A percentile compares a stretch with the other conserved stretches of the same genome.
These are phyloP conservation scores for Rallus limicola DNA, from an alignment of 2,113 vertebrate species.

Conservation along the genomic window DNA sequence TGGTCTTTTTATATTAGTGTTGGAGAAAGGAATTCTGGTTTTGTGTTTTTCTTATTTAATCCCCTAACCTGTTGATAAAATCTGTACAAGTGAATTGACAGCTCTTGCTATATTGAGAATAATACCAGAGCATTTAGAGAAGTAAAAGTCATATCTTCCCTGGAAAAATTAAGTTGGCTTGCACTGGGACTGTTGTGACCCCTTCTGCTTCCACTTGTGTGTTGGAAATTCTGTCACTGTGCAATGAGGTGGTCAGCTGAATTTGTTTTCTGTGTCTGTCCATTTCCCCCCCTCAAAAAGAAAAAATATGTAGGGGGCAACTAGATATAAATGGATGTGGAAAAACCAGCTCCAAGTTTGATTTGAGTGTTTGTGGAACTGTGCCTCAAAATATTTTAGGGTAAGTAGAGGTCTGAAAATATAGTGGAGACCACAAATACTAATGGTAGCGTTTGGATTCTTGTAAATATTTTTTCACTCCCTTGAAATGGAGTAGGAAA, in stretches of 20 bases:
- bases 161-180: background rate
- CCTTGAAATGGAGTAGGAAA: background rate
- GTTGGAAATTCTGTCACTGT: background rate
- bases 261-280: background rate
- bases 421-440: background rate
- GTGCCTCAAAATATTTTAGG: background rate
- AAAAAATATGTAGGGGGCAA: background rate
- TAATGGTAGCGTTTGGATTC: background rate
- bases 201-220: background rate
- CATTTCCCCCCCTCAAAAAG: rapidly evolving
- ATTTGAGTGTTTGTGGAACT: background rate
- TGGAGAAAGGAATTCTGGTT: background rate
- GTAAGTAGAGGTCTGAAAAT: background rate
- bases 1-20: background rate
- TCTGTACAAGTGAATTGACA: background rate
- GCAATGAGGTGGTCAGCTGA: background rate
- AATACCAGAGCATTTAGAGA: background rate
- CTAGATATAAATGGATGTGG: background rate
- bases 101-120: background rate
- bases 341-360: background rate
- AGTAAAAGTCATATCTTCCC: background rate
- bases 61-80: background rate
- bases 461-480: background rate
- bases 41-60: rapidly evolving
- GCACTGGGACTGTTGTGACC: background rate